Evolutionary conservation across 2,888 invertebrate genomes (phyloP).

Genomic region (Copidosoma aretas): DNA sequence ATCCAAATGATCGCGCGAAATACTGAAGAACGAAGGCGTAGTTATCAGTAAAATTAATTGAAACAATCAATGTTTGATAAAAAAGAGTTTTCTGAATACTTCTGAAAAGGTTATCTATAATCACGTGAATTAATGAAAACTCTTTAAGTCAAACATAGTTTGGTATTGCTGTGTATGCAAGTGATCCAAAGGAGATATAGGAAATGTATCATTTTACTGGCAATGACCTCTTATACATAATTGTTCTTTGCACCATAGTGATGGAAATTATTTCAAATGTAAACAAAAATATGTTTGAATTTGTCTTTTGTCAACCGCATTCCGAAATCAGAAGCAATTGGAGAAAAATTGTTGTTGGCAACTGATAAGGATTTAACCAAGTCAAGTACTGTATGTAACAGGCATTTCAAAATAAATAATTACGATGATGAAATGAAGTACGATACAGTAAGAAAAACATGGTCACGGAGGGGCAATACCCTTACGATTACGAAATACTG

Average conservation of each 20-base stretch:
- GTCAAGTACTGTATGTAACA: slow-evolving; percentile 9
- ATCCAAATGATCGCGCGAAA: too few relatives aligned
- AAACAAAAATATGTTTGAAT: background rate
- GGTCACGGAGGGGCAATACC: background rate
- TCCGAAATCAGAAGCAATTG: slow-evolving; percentile 3
- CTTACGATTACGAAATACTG: background rate
- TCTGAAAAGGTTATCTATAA: background rate
- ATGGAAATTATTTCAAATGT: background rate
- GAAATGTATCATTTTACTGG: too few relatives aligned
- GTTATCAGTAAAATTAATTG: too few relatives aligned
- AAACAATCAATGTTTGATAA: too few relatives aligned
- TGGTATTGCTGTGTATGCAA: too few relatives aligned
- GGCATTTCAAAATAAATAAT: slow-evolving; percentile 5
- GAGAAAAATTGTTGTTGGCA: slow-evolving; percentile 7
- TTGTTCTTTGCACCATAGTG: background rate
- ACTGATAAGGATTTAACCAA: slow-evolving; percentile 4
- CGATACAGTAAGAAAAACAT: slow-evolving; percentile 5
- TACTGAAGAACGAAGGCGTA: too few relatives aligned
- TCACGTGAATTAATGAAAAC: too few relatives aligned
- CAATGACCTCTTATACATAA: too few relatives aligned
- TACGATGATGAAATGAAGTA: background rate
- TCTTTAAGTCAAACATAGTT: too few relatives aligned
- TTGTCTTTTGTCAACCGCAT: background rate
- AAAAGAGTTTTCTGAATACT: too few relatives aligned
- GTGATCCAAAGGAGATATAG: too few relatives aligned